Percentiles rank a stretch among this genome's conserved stretches.
Conservation (phyloP, 2,113 vertebrate species). For the Epinephelus fuscoguttatus region DNA sequence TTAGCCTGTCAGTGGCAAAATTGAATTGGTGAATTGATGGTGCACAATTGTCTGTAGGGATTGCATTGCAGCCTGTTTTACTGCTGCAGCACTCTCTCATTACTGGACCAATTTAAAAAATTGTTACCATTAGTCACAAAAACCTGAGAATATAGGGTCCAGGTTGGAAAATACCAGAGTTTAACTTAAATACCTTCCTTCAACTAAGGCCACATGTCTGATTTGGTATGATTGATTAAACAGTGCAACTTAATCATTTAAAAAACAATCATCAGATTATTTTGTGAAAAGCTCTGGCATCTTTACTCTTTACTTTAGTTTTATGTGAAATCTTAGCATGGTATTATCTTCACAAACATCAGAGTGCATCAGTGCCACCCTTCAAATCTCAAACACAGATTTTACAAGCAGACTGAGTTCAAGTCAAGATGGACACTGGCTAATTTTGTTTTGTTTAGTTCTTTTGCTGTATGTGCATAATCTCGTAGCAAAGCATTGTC, state of each 20-base stretch:
- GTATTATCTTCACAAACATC: too few relatives aligned
- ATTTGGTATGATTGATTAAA: slow-evolving; percentile 14
- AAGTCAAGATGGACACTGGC: not conserved
- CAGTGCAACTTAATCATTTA: slow-evolving; percentile 5
- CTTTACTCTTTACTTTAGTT: not conserved
- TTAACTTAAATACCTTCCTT: not conserved
- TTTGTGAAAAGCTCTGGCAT: slow-evolving; percentile 14
- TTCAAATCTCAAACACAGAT: not conserved
- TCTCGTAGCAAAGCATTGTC: not conserved
- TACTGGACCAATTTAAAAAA: too few relatives aligned
- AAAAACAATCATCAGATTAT: not conserved
- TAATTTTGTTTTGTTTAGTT: not conserved
- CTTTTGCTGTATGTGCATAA: not conserved
- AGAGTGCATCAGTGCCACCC: not conserved
- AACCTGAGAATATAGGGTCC: too few relatives aligned
- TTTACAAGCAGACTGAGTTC: not conserved
- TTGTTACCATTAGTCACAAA: too few relatives aligned
- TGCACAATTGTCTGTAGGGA: too few relatives aligned
- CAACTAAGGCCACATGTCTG: slow-evolving; percentile 10
- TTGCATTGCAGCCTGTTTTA: too few relatives aligned
- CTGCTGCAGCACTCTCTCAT: too few relatives aligned
- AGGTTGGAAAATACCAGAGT: too few relatives aligned
- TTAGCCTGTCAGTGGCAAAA: too few relatives aligned
- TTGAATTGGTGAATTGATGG: too few relatives aligned
- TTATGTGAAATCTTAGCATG: too few relatives aligned